Base-by-base conservation (phyloP, 1,140 invertebrate species). In the Platorchestia sp. region DNA sequence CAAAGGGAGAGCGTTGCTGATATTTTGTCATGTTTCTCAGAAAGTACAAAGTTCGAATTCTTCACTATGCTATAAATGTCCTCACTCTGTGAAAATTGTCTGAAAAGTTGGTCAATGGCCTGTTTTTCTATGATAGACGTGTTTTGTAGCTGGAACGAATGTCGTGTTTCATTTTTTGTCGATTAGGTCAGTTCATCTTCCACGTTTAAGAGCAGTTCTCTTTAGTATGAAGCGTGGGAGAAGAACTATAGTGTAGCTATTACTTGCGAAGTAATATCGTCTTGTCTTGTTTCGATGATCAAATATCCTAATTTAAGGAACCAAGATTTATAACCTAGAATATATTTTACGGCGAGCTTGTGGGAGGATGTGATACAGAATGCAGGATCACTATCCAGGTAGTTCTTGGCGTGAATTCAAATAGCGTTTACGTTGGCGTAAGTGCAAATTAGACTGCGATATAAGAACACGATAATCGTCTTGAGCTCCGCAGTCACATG, bases 31-130 rank as follows among this genome's bases (percentile, higher is more conserved):
- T 75, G 36, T 75, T 75, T 27, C 14, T 75, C 59, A 75, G 27
- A 75, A 75, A 75, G 59, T 75, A 75, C 59, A 75, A 75, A 75
- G 59, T 75, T 75, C 59, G 59, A 75, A 75, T 75, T 75, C 59
- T 36, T 75, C 59, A 75, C 59, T 75, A 75, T 14, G 59, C 27
- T 75, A 36, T 75, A 27, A 75, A 22, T 75, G 59, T 22, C 59
- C 59, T 75, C 59, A 75, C 36, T 27, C 59, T 22, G 59, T 75
- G 59, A 75, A 10, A 75, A 75, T 75, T 10, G 27, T 10, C 1
- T 3, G 36, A 75, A 19, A 75, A 36, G 59, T 36, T 75, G 14
- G 10, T 36, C 59, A 75, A 36, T 75, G 27, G 7, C 7, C 59
- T 75, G 7, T 36, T 75, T 75, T 36, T 36, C 1, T 14, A 22